phyloP scores from a whole-genome alignment of 2,888 invertebrate genomes.

The Andrena camellia region DNA sequence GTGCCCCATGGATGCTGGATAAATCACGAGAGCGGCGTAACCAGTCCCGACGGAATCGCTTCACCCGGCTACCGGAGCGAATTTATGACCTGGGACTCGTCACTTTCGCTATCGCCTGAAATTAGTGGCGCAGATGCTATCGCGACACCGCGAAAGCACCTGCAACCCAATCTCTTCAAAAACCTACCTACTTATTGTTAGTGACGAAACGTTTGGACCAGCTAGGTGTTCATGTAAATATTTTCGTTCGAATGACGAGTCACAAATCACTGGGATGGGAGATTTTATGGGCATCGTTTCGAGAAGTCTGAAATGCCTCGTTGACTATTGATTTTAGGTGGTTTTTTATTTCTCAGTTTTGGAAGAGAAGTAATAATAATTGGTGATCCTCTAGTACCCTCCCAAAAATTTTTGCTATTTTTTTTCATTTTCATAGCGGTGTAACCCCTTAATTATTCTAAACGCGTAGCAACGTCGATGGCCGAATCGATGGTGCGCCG shows the following conservation, averaged over 20 bases:
- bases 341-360: no score
- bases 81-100: constrained; percentile 52
- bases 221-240: constrained; percentile 26
- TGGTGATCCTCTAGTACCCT: no score
- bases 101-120: constrained; percentile 57
- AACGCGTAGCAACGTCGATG: no score
- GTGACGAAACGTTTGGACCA: constrained; percentile 19
- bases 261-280: background rate
- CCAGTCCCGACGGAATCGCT: constrained; percentile 50
- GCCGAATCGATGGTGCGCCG: background rate
- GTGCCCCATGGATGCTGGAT: constrained; percentile 38
- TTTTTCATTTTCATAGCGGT: no score
- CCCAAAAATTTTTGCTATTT: no score
- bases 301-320: no score
- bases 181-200: background rate
- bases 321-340: no score
- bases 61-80: constrained; percentile 28
- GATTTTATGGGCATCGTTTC: no score
- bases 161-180: constrained; percentile 33
- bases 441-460: no score
- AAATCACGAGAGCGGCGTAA: constrained; percentile 51
- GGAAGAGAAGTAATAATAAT: no score
- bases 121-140: constrained; percentile 52
- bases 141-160: constrained; percentile 33
- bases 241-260: constrained; percentile 15